Evolutionary conservation across 2,113 vertebrate genomes (phyloP).

Genomic region (Parus major): DNA sequence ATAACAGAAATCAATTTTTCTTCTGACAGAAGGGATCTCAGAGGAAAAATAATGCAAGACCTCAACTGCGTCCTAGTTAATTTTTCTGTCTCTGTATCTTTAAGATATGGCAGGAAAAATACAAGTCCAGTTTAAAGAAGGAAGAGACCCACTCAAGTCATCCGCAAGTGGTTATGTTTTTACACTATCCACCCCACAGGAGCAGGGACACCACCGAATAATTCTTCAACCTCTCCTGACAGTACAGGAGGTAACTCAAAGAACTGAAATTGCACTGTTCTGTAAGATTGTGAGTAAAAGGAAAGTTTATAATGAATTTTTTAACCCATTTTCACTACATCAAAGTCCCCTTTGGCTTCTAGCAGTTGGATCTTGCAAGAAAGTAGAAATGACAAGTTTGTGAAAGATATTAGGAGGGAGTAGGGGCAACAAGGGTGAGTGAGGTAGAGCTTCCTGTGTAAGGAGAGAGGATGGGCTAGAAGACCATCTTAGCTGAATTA

Average conservation of each 20-base stretch:
- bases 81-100: neutral
- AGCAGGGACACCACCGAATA: neutral
- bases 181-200: neutral
- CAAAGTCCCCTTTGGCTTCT: neutral
- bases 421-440: neutral
- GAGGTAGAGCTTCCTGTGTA: neutral
- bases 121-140: neutral
- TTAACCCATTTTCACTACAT: neutral
- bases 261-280: neutral
- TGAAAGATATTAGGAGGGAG: neutral
- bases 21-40: slow-evolving; percentile 15
- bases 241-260: neutral
- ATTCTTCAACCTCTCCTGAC: neutral
- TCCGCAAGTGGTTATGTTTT: neutral
- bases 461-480: neutral
- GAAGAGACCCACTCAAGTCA: neutral
- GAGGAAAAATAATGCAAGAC: neutral
- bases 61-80: neutral
- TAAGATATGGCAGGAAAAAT: neutral
- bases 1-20: slow-evolving; percentile 51
- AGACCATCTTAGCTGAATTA: neutral
- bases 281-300: neutral
- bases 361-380: neutral
- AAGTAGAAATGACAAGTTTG: neutral
- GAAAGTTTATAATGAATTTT: neutral